Conservation (phyloP, 2,113 vertebrate genomes). For the Bos indicus region DNA sequence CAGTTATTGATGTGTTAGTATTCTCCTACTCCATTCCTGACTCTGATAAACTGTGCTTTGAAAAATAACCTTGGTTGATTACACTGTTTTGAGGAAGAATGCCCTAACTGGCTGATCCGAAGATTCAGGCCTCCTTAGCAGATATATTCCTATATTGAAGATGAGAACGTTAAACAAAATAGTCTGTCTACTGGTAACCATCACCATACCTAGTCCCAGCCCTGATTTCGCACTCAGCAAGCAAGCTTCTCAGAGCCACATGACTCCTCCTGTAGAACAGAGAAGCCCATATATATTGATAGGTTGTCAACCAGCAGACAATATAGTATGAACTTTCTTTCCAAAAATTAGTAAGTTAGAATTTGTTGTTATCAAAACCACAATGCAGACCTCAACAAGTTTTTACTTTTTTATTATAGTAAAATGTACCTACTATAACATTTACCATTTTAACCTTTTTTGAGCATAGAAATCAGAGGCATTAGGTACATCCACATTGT, state of each 20-base stretch:
- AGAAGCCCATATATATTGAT: not conserved
- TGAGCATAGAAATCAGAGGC: not conserved
- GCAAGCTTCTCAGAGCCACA: not conserved
- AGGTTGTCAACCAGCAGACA: not conserved
- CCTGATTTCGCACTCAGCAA: not conserved
- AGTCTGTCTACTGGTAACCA: not conserved
- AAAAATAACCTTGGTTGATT: conserved; percentile 1
- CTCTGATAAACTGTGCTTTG: conserved; percentile 22
- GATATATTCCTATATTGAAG: not conserved
- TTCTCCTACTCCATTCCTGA: conserved; percentile 8
- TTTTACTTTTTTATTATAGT: not conserved
- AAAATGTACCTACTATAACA: not conserved
- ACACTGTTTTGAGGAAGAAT: not conserved
- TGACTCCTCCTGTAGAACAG: not conserved
- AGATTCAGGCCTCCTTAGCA: not conserved
- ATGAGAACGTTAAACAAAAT: not conserved
- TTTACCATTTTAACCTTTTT: not conserved
- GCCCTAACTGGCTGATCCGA: not conserved
- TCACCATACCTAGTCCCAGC: not conserved
- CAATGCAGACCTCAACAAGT: not conserved
- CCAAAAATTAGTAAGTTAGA: not conserved
- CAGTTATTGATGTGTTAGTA: conserved; percentile 19
- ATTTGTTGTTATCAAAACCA: not conserved
- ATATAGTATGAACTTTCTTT: not conserved
- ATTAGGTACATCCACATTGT: not conserved